Conservation (phyloP, 2,888 invertebrate genomes). For the Meghimatium bilineatum region DNA sequence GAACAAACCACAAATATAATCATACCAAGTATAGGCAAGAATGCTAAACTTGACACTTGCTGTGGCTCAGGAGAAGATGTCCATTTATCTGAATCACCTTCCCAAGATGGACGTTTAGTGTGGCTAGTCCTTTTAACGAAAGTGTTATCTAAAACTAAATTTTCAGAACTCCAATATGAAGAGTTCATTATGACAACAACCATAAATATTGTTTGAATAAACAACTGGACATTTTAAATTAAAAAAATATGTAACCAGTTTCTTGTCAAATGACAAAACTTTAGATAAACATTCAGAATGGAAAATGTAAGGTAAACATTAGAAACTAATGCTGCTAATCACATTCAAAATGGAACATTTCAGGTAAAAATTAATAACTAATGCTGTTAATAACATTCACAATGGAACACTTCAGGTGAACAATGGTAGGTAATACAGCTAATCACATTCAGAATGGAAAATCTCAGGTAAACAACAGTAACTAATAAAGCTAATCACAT, state of each 20-base stretch:
- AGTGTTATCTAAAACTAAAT: neutral
- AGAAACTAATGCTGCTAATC: neutral
- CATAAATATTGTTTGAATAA: neutral
- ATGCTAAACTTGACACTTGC: slow-evolving; percentile 46
- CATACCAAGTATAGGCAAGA: slow-evolving; percentile 52
- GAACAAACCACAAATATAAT: slow-evolving; percentile 49
- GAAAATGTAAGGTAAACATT: too few species aligned
- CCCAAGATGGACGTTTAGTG: neutral
- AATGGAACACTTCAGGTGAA: too few species aligned
- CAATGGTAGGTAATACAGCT: too few species aligned
- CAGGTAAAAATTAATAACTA: too few species aligned
- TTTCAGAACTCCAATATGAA: neutral
- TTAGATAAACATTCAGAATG: too few species aligned
- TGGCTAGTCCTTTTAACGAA: neutral
- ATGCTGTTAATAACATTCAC: too few species aligned
- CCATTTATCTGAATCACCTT: slow-evolving; percentile 25
- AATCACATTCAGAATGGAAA: too few species aligned
- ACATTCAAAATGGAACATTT: neutral
- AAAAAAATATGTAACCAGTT: too few species aligned
- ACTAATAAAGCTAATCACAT: too few species aligned
- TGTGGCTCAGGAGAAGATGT: neutral
- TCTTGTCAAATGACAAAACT: too few species aligned
- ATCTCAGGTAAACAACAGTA: too few species aligned
- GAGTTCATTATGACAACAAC: neutral
- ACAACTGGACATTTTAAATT: neutral